Evolutionary conservation across 2,888 invertebrate species (phyloP), one percentile per base, ranked within the genome.

Genomic region (Cheilosia soror): DNA sequence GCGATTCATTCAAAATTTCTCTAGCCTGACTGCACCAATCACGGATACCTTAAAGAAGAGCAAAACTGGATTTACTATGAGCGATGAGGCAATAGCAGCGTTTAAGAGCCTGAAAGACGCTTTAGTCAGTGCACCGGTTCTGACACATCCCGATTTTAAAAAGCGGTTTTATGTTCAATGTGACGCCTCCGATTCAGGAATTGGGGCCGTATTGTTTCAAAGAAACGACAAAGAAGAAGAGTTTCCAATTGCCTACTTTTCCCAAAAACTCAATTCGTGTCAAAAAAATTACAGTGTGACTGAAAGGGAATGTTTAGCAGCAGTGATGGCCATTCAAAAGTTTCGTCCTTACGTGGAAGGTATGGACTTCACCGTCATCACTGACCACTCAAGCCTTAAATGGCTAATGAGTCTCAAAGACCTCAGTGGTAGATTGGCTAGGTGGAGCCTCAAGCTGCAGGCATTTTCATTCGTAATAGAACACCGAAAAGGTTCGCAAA

Each of bases 401-500:
- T 20, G 20, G 20, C 20, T 20, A 20, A 20, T 20, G 20, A 20
- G 20, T 20, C 20, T 20, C 20, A 20, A 20, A 20, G 20, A 20
- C 20, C 20, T 20, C 20, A 20, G 20, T 2, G 20, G 20, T 20
- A 20, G 20, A 20, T 20, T 20, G 20, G 20, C 20, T 20, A 20
- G 20, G 20, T 20, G 20, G 20, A 20, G 20, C 20, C 20, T 20
- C 20, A 20, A 20, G 20, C 20, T 20, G 13, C 44, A 44, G 44
- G n/a, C 11, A 7, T n/a, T n/a, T 9, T 9, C n/a, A 87, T 29
- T 66, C 71, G 29, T 42, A 1, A 78, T 83, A 2, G 77, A 79
- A 5, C 89, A 90, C 69, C 79, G 89, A 13, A 89, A 87, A 58
- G 89, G 89, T 0, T 82, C 82, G 0, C n/a, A 9, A 44, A 20